Evolutionary conservation across 2,888 invertebrate species (phyloP).

Genomic region (Cetonia aurata): DNA sequence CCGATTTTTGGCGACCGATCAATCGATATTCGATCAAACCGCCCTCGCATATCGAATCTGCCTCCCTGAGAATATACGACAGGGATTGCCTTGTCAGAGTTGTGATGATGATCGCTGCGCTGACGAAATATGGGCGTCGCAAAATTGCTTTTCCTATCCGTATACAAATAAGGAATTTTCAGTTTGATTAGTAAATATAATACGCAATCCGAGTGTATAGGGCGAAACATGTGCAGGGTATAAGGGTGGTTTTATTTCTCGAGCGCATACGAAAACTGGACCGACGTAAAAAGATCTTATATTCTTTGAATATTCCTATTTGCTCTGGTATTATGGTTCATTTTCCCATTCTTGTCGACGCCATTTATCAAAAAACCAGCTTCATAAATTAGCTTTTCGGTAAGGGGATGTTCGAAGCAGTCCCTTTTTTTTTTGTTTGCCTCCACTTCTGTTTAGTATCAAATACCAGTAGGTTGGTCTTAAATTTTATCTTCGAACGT

Average conservation of each 20-base stretch:
- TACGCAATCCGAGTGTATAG: too few relatives aligned
- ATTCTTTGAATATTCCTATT: too few relatives aligned
- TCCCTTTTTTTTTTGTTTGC: not conserved
- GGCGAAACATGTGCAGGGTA: not conserved
- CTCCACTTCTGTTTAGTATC: too few relatives aligned
- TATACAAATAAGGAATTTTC: not conserved
- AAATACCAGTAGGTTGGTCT: too few relatives aligned
- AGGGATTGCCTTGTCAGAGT: conserved; percentile 4
- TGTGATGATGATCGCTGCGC: conserved; percentile 16
- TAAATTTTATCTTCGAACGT: too few relatives aligned
- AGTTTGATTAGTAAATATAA: not conserved
- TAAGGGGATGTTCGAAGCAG: not conserved
- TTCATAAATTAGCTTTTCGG: conserved; percentile 13
- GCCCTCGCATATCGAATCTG: conserved; percentile 20
- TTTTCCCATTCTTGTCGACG: not conserved
- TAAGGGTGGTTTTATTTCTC: not conserved
- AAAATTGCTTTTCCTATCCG: conserved; percentile 25
- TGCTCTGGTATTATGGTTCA: not conserved
- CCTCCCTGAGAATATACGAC: conserved; percentile 23
- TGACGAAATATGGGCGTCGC: conserved; percentile 16
- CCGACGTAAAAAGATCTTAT: too few relatives aligned
- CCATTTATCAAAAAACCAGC: not conserved
- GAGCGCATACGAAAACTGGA: too few relatives aligned
- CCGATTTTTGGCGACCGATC: not conserved
- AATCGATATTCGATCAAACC: conserved; percentile 15